Base-by-base conservation (phyloP, 2,797 vertebrate species). In the Serranus cabrilla region DNA sequence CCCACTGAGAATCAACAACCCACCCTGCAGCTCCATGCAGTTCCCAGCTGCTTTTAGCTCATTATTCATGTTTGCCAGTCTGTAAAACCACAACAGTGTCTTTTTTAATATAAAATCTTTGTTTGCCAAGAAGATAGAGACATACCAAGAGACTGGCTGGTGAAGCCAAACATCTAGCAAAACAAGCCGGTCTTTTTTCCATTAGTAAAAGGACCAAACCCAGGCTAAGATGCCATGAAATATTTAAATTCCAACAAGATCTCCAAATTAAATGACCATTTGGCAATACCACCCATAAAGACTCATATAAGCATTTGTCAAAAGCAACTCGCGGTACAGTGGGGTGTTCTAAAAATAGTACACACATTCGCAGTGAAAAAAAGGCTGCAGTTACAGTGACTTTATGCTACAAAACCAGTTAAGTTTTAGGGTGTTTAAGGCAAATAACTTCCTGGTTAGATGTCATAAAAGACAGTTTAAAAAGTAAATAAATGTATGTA, bases 21-120 rank as follows among this genome's bases (percentile, higher is more conserved):
- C 7, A n/a, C 31, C 11, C 31, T 46, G 49, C 57, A 67, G 55
- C 25, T 61, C 39, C 1, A 34, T 12, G 20, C 18, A 59, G 1
- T 37, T 42, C 68, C 27, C 43, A 43, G 43, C 58, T 59, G 42
- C 20, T 67, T 40, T 68, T 45, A 54, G 61, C 51, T 67, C 23
- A 47, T 79, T 68, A 68, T 49, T 65, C 8, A 13, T 67, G 25
- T 60, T 55, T 49, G 34, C 40, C 40, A 25, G 8, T 31, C 17
- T 18, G 25, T 45, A 45, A 64, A 70, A 37, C 55, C 31, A 42
- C 23, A 63, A 61, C n/a, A 57, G 12, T 21, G 1, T 40, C 0
- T 1, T 43, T 20, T 64, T 20, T n/a, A n/a, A 42, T 50, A 60
- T 25, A 7, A 37, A 14, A 40, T 13, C 14, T 50, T 43, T 37